Evolutionary conservation across 2,888 invertebrate genomes (phyloP).

Genomic region (Heterodera filipjevi): DNA sequence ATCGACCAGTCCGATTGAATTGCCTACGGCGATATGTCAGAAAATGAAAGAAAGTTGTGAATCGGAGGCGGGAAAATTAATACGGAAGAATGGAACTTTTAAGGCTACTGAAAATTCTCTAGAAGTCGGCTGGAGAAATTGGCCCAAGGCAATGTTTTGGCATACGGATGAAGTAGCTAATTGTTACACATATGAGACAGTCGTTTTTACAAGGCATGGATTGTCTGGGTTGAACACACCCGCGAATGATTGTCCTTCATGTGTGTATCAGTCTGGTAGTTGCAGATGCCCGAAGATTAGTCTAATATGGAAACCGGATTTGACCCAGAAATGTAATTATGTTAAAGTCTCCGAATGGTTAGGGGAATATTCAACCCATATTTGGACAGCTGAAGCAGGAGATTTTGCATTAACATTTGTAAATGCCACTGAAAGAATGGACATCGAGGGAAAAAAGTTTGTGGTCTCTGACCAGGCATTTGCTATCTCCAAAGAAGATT

Average conservation of each 20-base stretch:
- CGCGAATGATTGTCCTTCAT: background rate
- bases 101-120: background rate
- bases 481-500: background rate
- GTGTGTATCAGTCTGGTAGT: background rate
- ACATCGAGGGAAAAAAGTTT: background rate
- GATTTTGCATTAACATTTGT: slow-evolving; percentile 19
- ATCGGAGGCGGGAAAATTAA: slow-evolving; percentile 10
- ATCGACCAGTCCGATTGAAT: background rate
- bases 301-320: slow-evolving; percentile 15
- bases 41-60: background rate
- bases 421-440: slow-evolving; percentile 3
- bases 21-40: slow-evolving; percentile 6
- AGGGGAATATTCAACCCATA: background rate
- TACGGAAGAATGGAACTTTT: background rate
- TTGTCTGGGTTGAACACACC: background rate
- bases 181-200: slow-evolving; percentile 18
- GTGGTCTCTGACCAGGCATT: slow-evolving; percentile 19
- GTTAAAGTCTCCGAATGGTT: background rate
- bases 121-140: slow-evolving; percentile 14
- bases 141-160: slow-evolving; percentile 17
- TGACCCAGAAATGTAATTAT: slow-evolving; percentile 4
- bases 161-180: background rate
- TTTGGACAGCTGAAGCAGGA: slow-evolving; percentile 7
- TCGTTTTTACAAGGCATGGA: slow-evolving; percentile 11
- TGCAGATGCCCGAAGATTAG: slow-evolving; percentile 1